phyloP scores from a whole-genome alignment of 2,888 invertebrate genomes.

The Drosophila colorata region DNA sequence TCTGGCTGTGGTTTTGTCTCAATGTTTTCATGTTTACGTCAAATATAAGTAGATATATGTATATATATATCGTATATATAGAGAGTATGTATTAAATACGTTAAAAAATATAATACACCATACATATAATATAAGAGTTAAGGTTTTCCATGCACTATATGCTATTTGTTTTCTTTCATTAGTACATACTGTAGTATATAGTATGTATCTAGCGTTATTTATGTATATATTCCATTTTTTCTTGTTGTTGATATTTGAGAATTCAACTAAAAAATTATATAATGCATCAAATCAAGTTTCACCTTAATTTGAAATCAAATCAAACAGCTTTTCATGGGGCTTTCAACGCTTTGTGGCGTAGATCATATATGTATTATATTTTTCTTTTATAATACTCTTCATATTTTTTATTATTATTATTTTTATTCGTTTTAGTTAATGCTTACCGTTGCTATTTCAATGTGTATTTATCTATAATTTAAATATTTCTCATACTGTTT shows the following conservation, averaged over 20 bases:
- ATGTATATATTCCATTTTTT: conserved; percentile 32
- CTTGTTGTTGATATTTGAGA: conserved; percentile 61
- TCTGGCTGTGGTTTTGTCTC: conserved; percentile 49
- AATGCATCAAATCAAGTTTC: conserved; percentile 42
- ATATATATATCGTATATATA: conserved; percentile 51
- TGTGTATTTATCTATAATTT: conserved; percentile 65
- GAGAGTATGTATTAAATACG: conserved; percentile 76
- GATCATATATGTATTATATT: conserved; percentile 15
- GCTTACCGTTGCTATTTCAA: conserved; percentile 69
- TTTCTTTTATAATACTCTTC: conserved; percentile 38
- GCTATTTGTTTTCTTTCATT: conserved; percentile 51
- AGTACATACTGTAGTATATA: conserved; percentile 32
- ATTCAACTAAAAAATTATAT: conserved; percentile 57
- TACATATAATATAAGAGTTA: conserved; percentile 79
- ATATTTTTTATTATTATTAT: conserved; percentile 26
- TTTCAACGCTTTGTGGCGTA: conserved; percentile 21
- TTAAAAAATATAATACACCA: conserved; percentile 81
- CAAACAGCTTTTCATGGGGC: conserved; percentile 54
- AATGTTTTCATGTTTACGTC: conserved; percentile 57
- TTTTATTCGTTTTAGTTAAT: conserved; percentile 41
- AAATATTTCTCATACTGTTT: conserved; percentile 56
- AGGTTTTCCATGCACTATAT: conserved; percentile 62
- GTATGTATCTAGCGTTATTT: conserved; percentile 36
- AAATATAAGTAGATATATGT: conserved; percentile 67
- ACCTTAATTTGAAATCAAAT: conserved; percentile 44